Evolutionary conservation across 2,113 vertebrate species (phyloP), one percentile per base, ranked within the genome.

Genomic region (Ancistrus triradiatus): DNA sequence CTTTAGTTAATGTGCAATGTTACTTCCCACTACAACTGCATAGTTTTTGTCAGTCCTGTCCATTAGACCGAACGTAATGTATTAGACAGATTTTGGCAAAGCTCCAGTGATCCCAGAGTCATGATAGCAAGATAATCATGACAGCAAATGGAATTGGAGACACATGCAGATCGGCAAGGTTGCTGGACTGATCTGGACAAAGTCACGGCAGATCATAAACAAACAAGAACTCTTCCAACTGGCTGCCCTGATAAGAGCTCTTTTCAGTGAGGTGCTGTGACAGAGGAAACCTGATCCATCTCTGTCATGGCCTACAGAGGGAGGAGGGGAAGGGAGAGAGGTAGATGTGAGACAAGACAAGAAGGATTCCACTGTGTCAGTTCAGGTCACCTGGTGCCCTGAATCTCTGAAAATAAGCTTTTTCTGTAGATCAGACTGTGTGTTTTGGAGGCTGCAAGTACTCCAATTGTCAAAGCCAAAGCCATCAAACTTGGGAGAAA

Each of bases 401-500:
- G 59, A 25, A 28, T 7, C 18, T 46, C 63, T 47, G 58, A 50
- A 53, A 55, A 46, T 19, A 43, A 55, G 57, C 13, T 52, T 66
- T 75, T 57, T 67, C 63, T 55, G 49, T 59, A 67, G 58, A 67
- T 37, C 50, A 31, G 19, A 18, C 42, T 68, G 70, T 60, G 49
- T 58, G 46, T 67, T 62, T 64, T 63, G 50, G 55, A 73, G 63
- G 35, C 46, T 51, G 28, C 65, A 0, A 48, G 24, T 31, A 7
- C 44, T 56, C 51, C 37, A n/a, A 31, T 42, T 28, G 46, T 42
- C n/a, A n/a, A n/a, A n/a, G 70, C 70, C 70, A 76, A 70, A 67
- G 63, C 64, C 53, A 70, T 70, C 70, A 76, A 52, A 68, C 53
- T 31, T 42, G 60, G 74, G 63, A 73, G 71, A 71, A 64, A 70